Evolutionary conservation across 2,113 vertebrate species (phyloP), one percentile per base, ranked within the genome.

Genomic region (Vanacampus margaritifer): DNA sequence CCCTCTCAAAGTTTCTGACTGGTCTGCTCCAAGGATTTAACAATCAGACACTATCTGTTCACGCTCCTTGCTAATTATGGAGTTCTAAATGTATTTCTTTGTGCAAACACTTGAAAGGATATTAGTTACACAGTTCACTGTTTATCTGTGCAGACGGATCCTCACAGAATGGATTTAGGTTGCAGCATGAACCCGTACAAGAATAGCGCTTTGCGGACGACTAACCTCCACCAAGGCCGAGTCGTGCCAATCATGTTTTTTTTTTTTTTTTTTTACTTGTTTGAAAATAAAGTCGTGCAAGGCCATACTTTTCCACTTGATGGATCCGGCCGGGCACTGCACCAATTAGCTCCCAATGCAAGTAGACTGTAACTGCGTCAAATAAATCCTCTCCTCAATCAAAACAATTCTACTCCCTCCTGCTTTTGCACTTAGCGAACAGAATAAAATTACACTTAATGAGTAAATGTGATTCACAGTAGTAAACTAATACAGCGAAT

Each of bases 121-220:
- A 76, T 74, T 67, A 56, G 46, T 58, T 32, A 19, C 24, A 57
- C 57, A 68, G 71, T 76, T 72, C 72, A 71, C 51, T 73, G 51
- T 62, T 28, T 53, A 62, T 48, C 36, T 74, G 24, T 1, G 32
- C 45, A 70, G 13, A 23, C 21, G 65, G 48, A 10, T 58, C 51
- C 68, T 68, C 5, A 72, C 48, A 63, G 43, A 6, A 45, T 72
- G 64, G 67, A 68, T 58, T 80, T 46, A 39, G 61, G 46, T 65
- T 12, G 64, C 23, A 61, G 19, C 16, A 41, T 19, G 37, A 51
- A 26, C 35, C 2, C 39, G 50, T 65, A 19, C 2, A 61, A 23
- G 8, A 23, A 23, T 51, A n/a, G 21, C 6, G 10, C 21, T n/a
- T 16, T 46, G 45, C 19, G 16, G 21, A 51, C 21, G n/a, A 23